Conservation (phyloP, 2,113 vertebrate species). For the Plecotus auritus region DNA sequence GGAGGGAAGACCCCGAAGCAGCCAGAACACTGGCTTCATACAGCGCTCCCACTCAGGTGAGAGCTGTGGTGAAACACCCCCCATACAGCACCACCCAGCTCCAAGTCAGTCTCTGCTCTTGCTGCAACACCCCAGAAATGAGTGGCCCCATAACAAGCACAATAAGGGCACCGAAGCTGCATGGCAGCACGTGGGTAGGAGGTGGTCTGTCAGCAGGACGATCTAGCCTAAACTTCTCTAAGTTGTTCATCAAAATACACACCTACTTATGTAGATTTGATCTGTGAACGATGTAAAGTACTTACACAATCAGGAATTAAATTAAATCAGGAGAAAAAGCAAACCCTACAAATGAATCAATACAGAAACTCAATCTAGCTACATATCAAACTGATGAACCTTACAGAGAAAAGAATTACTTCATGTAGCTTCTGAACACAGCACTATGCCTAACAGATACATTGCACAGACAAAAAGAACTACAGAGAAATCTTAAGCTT, state of each 20-base stretch:
- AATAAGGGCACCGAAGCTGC: neutral
- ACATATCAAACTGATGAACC: neutral
- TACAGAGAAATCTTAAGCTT: neutral
- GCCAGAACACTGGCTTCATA: neutral
- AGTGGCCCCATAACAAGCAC: neutral
- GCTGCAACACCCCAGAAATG: neutral
- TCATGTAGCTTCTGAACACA: neutral
- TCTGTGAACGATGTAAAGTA: neutral
- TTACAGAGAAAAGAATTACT: neutral
- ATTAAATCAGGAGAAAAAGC: neutral
- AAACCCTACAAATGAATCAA: neutral
- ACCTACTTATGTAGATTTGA: neutral
- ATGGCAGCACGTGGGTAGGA: neutral
- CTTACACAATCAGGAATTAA: neutral
- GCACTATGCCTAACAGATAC: neutral
- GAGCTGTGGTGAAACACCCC: neutral
- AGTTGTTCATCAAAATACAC: neutral
- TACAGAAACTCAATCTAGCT: neutral
- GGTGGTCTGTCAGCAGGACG: neutral
- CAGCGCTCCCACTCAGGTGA: neutral
- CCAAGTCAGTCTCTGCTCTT: neutral
- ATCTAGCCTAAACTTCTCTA: neutral
- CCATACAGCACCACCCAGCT: neutral
- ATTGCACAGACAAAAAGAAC: neutral
- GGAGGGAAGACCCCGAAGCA: neutral